Percentiles rank a stretch among this genome's conserved stretches.
These are phyloP conservation scores for Philonicus albiceps DNA, from an alignment of 2,888 invertebrate genomes.

Conservation along the genomic window DNA sequence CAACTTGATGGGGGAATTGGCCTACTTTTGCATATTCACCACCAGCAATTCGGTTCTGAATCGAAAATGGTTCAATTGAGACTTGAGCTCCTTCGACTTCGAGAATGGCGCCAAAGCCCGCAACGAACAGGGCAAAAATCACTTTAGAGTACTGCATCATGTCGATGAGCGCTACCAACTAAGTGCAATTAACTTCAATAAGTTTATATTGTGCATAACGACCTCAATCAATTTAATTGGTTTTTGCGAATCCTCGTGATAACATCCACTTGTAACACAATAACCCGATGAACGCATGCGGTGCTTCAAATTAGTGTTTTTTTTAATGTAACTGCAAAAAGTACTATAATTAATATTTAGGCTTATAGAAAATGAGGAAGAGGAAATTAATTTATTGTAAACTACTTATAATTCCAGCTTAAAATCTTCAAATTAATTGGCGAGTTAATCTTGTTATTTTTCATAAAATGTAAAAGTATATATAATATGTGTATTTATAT, in stretches of 20 bases:
- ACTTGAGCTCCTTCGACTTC: background rate
- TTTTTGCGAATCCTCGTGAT: background rate
- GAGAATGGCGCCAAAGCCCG: background rate
- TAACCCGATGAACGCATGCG: background rate
- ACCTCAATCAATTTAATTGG: background rate
- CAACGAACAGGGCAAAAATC: background rate
- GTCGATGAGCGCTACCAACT: background rate
- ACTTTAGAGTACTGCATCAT: background rate
- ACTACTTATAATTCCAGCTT: too few relatives aligned
- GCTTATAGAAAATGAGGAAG: too few relatives aligned
- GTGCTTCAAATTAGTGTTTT: background rate
- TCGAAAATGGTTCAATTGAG: background rate
- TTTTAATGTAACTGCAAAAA: too few relatives aligned
- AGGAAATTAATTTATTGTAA: too few relatives aligned
- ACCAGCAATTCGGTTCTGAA: constrained; percentile 44
- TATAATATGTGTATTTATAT: too few relatives aligned
- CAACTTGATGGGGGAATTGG: constrained; percentile 48
- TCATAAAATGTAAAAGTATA: too few relatives aligned
- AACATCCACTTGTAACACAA: background rate
- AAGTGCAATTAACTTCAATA: background rate
- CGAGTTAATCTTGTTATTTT: too few relatives aligned
- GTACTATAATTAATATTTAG: too few relatives aligned
- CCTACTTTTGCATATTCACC: constrained; percentile 44
- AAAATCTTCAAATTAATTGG: too few relatives aligned
- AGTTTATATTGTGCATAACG: background rate